These are phyloP conservation scores for Jordanella pulchra DNA, from an alignment of 2,797 vertebrate genomes.

Conservation along the genomic window DNA sequence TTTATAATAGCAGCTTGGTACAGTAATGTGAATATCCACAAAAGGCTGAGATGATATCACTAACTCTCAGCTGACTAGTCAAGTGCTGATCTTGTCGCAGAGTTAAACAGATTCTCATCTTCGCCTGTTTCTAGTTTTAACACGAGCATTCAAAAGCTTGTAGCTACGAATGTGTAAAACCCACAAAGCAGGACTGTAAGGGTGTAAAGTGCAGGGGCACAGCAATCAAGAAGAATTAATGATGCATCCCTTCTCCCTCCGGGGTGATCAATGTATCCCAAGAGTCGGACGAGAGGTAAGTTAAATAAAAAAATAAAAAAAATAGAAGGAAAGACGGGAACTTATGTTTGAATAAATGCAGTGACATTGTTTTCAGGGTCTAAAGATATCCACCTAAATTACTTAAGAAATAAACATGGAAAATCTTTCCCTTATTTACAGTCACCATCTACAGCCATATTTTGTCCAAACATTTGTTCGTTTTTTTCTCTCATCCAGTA, in stretches of 20 bases:
- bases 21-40: slow-evolving; percentile 66
- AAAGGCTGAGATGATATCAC: slow-evolving; percentile 56
- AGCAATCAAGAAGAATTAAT: slow-evolving; percentile 39
- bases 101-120: slow-evolving; percentile 25
- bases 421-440: background rate
- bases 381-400: no score
- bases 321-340: background rate
- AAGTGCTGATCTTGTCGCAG: slow-evolving; percentile 33
- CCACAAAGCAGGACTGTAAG: slow-evolving; percentile 15
- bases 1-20: slow-evolving; percentile 60
- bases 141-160: slow-evolving; percentile 26
- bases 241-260: slow-evolving; percentile 34
- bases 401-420: background rate
- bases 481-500: background rate
- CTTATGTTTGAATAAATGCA: background rate
- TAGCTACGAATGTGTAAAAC: slow-evolving; percentile 29
- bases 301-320: slow-evolving; percentile 11
- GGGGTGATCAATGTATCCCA: background rate
- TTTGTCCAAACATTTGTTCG: background rate
- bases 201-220: slow-evolving; percentile 22
- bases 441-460: background rate
- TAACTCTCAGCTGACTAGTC: slow-evolving; percentile 40
- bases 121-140: slow-evolving; percentile 9
- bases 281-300: slow-evolving; percentile 13
- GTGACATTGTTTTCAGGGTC: background rate